These are phyloP conservation scores for Thereva nobilitata DNA, from an alignment of 2,888 invertebrate species.

Conservation along the genomic window DNA sequence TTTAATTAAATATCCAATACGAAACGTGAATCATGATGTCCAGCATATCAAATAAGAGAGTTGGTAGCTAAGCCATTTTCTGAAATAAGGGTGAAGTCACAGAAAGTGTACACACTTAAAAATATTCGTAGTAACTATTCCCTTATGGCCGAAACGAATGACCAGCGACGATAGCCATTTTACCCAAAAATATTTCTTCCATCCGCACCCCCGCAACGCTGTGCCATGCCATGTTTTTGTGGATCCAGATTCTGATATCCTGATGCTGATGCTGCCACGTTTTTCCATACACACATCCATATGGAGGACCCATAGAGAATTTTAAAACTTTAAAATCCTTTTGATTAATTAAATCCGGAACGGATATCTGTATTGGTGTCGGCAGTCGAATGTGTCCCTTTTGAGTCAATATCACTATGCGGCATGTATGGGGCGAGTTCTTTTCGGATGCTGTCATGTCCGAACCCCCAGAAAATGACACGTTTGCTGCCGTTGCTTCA, in stretches of 20 bases:
- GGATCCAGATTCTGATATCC: not conserved
- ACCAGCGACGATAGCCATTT: not conserved
- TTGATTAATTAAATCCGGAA: slow-evolving; percentile 32
- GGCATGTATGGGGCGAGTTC: too few relatives aligned
- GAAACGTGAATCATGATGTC: slow-evolving; percentile 38
- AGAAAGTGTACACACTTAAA: slow-evolving; percentile 27
- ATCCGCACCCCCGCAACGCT: not conserved
- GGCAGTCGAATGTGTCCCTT: not conserved
- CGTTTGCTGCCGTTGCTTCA: too few relatives aligned
- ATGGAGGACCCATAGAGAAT: slow-evolving; percentile 24
- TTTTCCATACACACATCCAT: not conserved
- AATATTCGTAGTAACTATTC: slow-evolving; percentile 34
- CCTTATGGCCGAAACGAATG: slow-evolving; percentile 28
- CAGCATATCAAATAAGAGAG: slow-evolving; percentile 37
- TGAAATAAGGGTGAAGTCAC: slow-evolving; percentile 16
- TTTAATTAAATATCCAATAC: slow-evolving; percentile 40
- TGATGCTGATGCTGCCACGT: too few relatives aligned
- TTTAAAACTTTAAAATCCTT: slow-evolving; percentile 35
- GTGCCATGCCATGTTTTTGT: not conserved
- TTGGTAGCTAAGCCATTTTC: slow-evolving; percentile 17
- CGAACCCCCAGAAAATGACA: too few relatives aligned
- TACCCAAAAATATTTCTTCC: not conserved
- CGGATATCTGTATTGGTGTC: slow-evolving; percentile 26
- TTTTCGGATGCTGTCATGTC: too few relatives aligned
- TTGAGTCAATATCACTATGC: slow-evolving; percentile 7